Percentiles rank a stretch among this genome's conserved stretches.
phyloP scores from a whole-genome alignment of 2,797 vertebrate species.

The Oreochromis mossambicus region DNA sequence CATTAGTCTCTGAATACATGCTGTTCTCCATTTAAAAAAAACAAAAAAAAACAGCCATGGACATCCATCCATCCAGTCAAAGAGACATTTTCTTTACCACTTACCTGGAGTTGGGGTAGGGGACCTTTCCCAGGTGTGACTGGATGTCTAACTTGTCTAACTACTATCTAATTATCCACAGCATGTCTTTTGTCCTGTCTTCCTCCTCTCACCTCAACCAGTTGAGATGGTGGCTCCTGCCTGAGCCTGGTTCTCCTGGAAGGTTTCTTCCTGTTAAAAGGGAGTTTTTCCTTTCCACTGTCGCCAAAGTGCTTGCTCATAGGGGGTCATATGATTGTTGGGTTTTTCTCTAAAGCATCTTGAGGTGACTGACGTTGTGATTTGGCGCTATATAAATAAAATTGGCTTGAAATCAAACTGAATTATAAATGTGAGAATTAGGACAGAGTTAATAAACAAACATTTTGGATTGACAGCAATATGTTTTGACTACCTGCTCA shows the following conservation, averaged over 20 bases:
- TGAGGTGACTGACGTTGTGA: background rate
- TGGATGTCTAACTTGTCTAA: background rate
- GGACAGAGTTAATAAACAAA: background rate
- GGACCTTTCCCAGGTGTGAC: background rate
- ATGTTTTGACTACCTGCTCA: background rate
- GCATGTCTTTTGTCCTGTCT: background rate
- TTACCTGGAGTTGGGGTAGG: background rate
- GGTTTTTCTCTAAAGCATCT: background rate
- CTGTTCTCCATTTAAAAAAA: background rate
- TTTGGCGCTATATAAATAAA: no score
- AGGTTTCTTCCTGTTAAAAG: background rate
- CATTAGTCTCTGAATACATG: background rate
- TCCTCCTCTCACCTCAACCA: background rate
- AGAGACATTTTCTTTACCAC: background rate
- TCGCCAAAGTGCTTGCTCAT: background rate
- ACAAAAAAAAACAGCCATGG: background rate
- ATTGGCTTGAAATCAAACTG: background rate
- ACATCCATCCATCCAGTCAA: background rate
- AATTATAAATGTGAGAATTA: background rate
- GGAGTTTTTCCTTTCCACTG: background rate
- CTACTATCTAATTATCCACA: background rate
- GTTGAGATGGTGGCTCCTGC: background rate
- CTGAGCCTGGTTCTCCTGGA: rapidly evolving
- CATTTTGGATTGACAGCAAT: background rate
- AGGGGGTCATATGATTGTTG: background rate